phyloP scores from a whole-genome alignment of 2,113 vertebrate species.

The Chionis minor region DNA sequence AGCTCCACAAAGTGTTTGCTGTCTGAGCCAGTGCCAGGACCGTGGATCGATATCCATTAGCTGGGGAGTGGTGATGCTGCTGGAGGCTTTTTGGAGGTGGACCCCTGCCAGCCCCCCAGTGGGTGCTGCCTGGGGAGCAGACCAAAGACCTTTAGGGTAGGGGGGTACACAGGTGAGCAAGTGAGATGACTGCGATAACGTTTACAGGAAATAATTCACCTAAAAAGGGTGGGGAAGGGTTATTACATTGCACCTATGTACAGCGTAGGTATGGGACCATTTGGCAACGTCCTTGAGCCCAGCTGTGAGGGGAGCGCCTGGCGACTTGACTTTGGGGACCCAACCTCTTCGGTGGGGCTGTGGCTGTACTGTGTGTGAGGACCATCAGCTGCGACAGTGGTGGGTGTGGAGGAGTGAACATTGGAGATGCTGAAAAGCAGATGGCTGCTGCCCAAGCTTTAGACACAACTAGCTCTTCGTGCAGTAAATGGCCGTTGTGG shows the following conservation, averaged over 20 bases:
- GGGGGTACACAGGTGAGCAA: background rate
- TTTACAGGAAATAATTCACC: fast-evolving
- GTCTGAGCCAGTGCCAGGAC: background rate
- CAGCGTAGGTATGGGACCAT: background rate
- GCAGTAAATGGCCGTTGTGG: background rate
- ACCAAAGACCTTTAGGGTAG: fast-evolving
- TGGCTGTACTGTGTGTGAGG: background rate
- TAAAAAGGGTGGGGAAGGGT: background rate
- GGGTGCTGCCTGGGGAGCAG: background rate
- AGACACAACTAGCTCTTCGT: background rate
- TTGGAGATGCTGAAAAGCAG: background rate
- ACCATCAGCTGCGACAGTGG: background rate
- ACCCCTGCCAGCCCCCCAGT: conserved; percentile 10
- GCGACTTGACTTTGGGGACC: background rate
- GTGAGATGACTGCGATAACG: background rate
- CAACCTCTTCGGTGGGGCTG: fast-evolving
- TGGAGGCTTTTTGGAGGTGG: conserved; percentile 3
- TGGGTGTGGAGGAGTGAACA: background rate
- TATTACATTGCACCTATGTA: fast-evolving
- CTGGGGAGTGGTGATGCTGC: background rate
- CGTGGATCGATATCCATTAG: conserved; percentile 68
- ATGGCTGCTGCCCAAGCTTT: background rate
- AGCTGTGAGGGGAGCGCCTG: background rate
- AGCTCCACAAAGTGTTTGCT: background rate
- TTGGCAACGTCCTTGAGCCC: background rate